Evolutionary conservation across 2,113 vertebrate species (phyloP).

Genomic region (Camarhynchus parvulus): DNA sequence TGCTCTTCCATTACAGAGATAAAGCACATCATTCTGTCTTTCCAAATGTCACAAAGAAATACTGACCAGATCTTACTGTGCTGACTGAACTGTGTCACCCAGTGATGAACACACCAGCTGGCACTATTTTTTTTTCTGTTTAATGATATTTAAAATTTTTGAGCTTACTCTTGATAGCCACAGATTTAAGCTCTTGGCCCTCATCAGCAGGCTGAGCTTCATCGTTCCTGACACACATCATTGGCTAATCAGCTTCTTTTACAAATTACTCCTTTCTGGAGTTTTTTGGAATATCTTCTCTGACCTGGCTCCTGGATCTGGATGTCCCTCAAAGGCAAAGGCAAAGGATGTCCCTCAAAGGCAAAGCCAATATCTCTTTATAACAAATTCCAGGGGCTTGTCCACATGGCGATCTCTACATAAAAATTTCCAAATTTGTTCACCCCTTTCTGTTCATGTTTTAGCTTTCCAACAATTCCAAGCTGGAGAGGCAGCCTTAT

Average conservation of each 20-base stretch:
- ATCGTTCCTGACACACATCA: background rate
- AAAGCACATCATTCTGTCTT: background rate
- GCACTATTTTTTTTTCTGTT: background rate
- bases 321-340: background rate
- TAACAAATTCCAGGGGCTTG: background rate
- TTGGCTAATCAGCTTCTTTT: background rate
- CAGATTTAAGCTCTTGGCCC: background rate
- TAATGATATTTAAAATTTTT: background rate
- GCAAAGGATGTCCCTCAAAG: background rate
- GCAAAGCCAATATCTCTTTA: background rate
- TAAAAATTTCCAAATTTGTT: background rate
- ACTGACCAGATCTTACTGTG: background rate
- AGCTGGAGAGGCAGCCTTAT: background rate
- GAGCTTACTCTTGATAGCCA: background rate
- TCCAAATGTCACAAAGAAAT: background rate
- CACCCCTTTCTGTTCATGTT: background rate
- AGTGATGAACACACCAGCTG: background rate
- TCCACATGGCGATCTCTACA: accelerated
- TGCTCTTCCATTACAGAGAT: background rate
- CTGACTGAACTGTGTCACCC: background rate
- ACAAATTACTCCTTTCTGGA: background rate
- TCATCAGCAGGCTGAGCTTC: background rate
- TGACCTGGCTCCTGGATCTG: background rate
- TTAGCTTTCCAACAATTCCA: background rate
- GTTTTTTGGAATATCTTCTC: background rate